Percentiles rank a stretch among this genome's conserved stretches.
Conservation (phyloP, 2,113 vertebrate species). For the Micromys minutus region DNA sequence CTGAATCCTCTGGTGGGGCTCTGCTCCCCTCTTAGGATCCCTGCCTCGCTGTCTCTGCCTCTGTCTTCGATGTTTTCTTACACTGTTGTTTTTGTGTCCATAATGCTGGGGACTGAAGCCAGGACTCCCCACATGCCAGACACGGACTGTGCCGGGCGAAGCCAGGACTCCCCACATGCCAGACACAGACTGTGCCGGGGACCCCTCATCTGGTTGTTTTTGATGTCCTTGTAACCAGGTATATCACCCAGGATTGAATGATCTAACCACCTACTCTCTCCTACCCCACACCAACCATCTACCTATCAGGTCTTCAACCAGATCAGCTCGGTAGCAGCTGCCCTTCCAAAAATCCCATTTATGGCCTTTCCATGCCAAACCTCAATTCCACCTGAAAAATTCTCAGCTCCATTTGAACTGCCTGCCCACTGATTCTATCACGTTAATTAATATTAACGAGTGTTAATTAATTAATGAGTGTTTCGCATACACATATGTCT, state of each 20-base stretch:
- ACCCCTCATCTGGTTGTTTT: background rate
- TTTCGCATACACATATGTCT: background rate
- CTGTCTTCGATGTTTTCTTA: background rate
- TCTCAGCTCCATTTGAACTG: background rate
- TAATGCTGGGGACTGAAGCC: background rate
- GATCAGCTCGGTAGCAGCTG: background rate
- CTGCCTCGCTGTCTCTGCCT: background rate
- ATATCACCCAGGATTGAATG: background rate
- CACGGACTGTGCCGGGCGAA: too few species aligned
- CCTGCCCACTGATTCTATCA: background rate
- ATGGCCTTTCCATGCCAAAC: background rate
- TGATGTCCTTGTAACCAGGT: background rate
- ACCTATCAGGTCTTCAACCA: background rate
- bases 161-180: background rate
- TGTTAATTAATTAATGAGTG: too few species aligned
- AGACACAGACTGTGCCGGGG: background rate
- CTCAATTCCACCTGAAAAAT: background rate
- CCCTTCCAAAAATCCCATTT: background rate
- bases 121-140: background rate
- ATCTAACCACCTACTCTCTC: background rate
- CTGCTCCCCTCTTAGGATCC: background rate
- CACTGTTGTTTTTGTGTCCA: too few species aligned
- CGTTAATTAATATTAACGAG: too few species aligned
- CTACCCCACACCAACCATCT: too few species aligned
- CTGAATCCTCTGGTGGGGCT: background rate